Base-by-base conservation (phyloP, 2,888 invertebrate species). In the Nysson spinosus region DNA sequence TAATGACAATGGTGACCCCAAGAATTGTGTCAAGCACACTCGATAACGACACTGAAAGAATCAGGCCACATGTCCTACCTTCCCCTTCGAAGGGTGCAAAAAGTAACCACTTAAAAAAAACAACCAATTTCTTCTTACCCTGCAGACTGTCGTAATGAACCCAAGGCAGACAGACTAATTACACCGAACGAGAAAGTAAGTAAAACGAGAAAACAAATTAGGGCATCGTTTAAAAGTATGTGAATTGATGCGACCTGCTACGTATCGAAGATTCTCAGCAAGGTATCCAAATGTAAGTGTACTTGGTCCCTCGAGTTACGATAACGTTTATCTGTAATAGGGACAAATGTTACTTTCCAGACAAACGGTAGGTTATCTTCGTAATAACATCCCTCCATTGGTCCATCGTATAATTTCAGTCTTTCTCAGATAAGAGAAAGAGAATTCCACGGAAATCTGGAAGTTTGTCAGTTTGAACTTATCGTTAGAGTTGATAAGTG, bases 11-110 rank as follows among this genome's bases (percentile, higher is more conserved):
- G 50, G 51, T 55, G 52, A 56, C 62, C 69, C 54, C 52, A 54
- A 57, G 61, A 73, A 70, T 49, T 50, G 62, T 73, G 73, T 73
- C 73, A 65, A 74, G 73, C 26, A 37, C 57, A 24, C 70, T 68
- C 44, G 54, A 56, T 34, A 40, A 5, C 57, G 57, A 46, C 67
- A 51, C 28, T 58, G 54, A 39, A 32, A 4, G 26, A 47, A 52
- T 14, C 19, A 42, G 35, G 39, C n/a, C 47, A 43, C 32, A 19
- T 39, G 57, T 16, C 32, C 24, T 17, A 43, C 32, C 17, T 39
- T 51, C 12, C 32, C 24, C 12, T 43, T 43, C n/a, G 16, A 43
- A 47, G 52, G 20, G 6, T 14, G 12, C 17, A 9, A 9, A n/a
- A 14, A 16, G 50, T 49, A 46, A 50, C 43, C 14, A 32, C 50